These are phyloP conservation scores for Dinoponera quadriceps DNA, from an alignment of 1,140 invertebrate genomes.

Conservation along the genomic window DNA sequence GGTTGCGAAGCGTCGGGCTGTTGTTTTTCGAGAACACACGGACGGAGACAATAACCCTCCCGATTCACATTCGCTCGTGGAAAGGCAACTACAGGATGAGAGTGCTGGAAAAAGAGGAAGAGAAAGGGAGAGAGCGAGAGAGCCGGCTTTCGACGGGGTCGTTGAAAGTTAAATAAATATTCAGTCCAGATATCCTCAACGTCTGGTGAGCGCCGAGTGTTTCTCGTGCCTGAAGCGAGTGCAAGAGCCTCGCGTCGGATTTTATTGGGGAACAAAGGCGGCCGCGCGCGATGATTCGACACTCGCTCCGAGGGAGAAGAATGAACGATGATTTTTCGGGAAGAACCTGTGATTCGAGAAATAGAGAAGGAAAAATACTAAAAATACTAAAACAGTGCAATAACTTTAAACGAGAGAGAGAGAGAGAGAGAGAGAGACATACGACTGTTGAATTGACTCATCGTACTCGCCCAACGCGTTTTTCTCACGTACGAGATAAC, in stretches of 20 bases:
- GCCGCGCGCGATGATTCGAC: conserved; percentile 12
- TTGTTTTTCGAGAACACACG: conserved; percentile 27
- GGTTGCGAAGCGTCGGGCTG: not conserved
- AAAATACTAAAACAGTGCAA: too few species aligned
- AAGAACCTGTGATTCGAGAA: not conserved
- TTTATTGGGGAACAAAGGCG: conserved; percentile 36
- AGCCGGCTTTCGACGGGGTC: not conserved
- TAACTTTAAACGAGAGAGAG: too few species aligned
- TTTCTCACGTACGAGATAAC: too few species aligned
- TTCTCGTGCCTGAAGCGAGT: not conserved
- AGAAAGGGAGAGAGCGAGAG: not conserved
- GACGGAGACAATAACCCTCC: conserved; percentile 21
- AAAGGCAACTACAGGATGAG: not conserved
- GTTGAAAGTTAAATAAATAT: conserved; percentile 48
- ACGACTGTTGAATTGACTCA: too few species aligned
- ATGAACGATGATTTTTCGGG: not conserved
- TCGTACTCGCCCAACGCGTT: too few species aligned
- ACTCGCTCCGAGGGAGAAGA: not conserved
- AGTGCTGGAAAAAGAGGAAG: too few species aligned
- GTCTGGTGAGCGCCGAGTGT: not conserved
- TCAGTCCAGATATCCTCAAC: conserved; percentile 36
- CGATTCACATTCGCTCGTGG: not conserved
- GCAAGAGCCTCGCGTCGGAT: not conserved
- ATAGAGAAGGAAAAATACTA: not conserved
- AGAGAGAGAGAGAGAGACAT: too few species aligned